phyloP scores from a whole-genome alignment of 2,113 vertebrate species.

The Trogon surrucura region DNA sequence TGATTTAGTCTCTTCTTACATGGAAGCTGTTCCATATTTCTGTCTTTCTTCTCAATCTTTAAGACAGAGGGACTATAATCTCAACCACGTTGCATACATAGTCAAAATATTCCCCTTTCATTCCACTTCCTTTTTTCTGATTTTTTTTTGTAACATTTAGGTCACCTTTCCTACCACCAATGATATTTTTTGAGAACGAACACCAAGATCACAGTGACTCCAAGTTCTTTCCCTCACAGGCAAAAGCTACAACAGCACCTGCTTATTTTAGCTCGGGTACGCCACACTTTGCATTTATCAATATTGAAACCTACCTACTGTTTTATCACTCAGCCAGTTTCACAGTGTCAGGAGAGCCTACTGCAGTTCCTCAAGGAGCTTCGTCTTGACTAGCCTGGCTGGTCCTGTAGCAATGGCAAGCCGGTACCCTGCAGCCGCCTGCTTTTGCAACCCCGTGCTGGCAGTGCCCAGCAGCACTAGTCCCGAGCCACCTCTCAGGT shows the following conservation, averaged over 20 bases:
- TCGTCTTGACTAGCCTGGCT: neutral
- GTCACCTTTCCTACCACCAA: neutral
- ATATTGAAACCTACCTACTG: neutral
- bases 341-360: neutral
- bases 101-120: neutral
- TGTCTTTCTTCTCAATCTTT: neutral
- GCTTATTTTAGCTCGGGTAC: neutral
- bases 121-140: neutral
- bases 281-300: neutral
- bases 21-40: neutral
- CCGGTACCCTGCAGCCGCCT: fast-evolving
- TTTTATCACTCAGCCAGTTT: neutral
- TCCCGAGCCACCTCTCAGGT: neutral
- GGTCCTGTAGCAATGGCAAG: neutral
- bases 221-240: neutral
- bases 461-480: neutral
- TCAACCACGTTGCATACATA: neutral
- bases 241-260: fast-evolving
- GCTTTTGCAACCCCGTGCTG: fast-evolving
- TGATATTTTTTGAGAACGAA: neutral
- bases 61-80: neutral
- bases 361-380: neutral
- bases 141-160: neutral
- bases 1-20: neutral
- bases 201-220: neutral